Conservation (phyloP, 2,113 vertebrate genomes). For the Felis chaus region DNA sequence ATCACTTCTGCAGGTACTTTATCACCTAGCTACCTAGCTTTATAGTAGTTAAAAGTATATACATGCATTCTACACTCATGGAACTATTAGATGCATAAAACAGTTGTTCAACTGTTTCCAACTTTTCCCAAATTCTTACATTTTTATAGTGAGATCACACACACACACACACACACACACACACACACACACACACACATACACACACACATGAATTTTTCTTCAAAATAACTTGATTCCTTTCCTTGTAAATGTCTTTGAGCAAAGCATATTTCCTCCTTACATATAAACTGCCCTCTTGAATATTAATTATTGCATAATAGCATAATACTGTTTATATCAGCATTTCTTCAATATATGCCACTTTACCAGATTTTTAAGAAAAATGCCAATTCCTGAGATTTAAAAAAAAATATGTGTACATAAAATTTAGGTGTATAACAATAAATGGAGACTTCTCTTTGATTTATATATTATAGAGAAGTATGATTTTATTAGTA, state of each 20-base stretch:
- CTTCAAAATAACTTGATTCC: not conserved
- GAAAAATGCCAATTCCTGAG: not conserved
- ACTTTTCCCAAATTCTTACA: not conserved
- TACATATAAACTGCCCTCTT: not conserved
- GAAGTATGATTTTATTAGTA: not conserved
- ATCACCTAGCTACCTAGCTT: not conserved
- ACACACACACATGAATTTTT: not conserved
- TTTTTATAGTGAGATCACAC: not conserved
- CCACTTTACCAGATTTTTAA: not conserved
- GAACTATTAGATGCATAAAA: not conserved
- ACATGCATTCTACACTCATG: not conserved
- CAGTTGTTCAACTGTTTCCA: not conserved
- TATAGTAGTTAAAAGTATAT: not conserved
- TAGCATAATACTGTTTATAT: not conserved
- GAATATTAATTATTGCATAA: not conserved
- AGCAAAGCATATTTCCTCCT: not conserved
- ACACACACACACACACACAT: not conserved
- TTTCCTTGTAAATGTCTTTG: not conserved
- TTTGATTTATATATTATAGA: not conserved
- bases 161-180: not conserved
- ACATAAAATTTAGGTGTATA: not conserved
- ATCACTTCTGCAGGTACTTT: not conserved
- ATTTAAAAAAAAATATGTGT: not conserved
- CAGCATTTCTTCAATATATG: not conserved
- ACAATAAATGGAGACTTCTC: not conserved